Evolutionary conservation across 2,888 invertebrate species (phyloP), one percentile per base, ranked within the genome.

Genomic region (Eilema griseolum): DNA sequence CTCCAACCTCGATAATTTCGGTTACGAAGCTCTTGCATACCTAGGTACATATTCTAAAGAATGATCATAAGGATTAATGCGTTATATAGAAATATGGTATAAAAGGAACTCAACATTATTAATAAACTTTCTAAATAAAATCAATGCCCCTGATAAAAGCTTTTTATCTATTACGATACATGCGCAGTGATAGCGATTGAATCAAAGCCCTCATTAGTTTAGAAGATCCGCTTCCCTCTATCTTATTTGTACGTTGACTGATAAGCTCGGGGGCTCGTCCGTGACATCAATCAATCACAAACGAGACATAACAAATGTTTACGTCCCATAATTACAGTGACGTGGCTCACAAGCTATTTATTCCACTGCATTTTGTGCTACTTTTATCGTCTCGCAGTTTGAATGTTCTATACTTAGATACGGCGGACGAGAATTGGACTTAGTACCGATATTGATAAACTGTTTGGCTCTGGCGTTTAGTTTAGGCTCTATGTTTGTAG

Each of bases 211-310:
- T 81, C 73, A 75, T 77, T 76, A 76, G 70, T 62, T 74, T 68
- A 16, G 63, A 83, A 89, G 90, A 90, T 90, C 90, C 89, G 90
- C 84, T 85, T 90, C 83, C 78, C 79, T 72, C 63, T 77, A 76
- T 80, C 71, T 74, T 77, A 70, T 74, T 76, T 78, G 72, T 78
- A 72, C 72, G 37, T 72, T 79, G 59, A 28, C 46, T 71, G 93
- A 94, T 94, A 94, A 92, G 33, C 77, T 69, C 78, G 92, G 94
- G 92, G 95, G 95, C 95, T 95, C 94, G 95, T 91, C 95, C 95
- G 79, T 95, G 95, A 95, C 95, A 93, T 92, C 92, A 88, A 90
- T 92, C 88, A 88, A 88, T 88, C 88, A 86, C 60, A 69, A 77
- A 63, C 77, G 70, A 92, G 92, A 93, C 93, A 86, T 89, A 93